Evolutionary conservation across 2,113 vertebrate species (phyloP), one percentile per base, ranked within the genome.

Genomic region (Gavia stellata): DNA sequence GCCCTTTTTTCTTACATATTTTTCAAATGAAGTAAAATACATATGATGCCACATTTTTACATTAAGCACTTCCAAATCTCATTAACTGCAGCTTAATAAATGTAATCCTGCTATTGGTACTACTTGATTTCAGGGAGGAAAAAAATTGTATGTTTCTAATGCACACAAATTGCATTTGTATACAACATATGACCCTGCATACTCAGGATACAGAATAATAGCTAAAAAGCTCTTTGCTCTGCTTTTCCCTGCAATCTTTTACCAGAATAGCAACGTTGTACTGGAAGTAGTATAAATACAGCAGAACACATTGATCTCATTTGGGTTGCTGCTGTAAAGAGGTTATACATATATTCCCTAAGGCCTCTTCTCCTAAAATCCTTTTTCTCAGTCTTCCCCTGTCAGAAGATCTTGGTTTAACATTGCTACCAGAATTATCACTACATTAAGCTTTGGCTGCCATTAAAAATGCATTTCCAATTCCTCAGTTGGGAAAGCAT

Each of bases 221-320:
- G 19, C 86, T 85, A 91, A 88, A 75, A 94, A 92, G 53, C 73
- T 45, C 66, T 72, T 74, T 88, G 7, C 63, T 79, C 47, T 52
- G 24, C 47, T 84, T 88, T 87, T 56, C 28, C 26, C 23, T 83
- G 52, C 40, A 55, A 66, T 88, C 68, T 59, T 82, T 95, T 91
- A 96, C 62, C 94, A 87, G 95, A 97, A 95, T 80, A 95, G 68
- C 65, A 84, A 34, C 75, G 83, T 55, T 82, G 19, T 56, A 86
- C 59, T 86, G 93, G 68, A 72, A 83, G 45, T 72, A 94, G 91
- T 66, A 87, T 14, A 95, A 53, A 56, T 49, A 81, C 33, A 82
- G 62, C 17, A 38, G 38, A 92, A 52, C 45, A 86, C 66, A 93
- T 61, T 92, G 86, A 94, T 87, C 44, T 85, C n/a, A 44, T 91